Conservation (phyloP, 2,888 invertebrate genomes). For the Omphaloscelis lunosa region DNA sequence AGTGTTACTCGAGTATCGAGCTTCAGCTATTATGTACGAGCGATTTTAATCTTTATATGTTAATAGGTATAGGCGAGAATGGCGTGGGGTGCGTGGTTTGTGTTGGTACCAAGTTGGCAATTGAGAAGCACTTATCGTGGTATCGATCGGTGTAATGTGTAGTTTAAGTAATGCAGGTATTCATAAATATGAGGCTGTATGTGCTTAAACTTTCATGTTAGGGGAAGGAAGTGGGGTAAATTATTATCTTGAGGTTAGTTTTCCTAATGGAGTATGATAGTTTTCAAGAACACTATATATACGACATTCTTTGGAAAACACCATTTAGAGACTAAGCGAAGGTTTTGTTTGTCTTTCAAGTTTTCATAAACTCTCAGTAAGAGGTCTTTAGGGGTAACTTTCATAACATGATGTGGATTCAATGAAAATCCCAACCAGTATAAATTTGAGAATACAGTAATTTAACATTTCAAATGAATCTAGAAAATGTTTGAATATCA, state of each 20-base stretch:
- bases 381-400: too few relatives aligned
- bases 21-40: constrained; percentile 45
- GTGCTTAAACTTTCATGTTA: constrained; percentile 37
- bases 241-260: constrained; percentile 15
- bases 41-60: constrained; percentile 60
- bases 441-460: not conserved
- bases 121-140: constrained; percentile 57
- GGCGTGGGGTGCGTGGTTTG: constrained; percentile 48
- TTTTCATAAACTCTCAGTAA: not conserved
- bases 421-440: too few relatives aligned
- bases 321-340: not conserved
- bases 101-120: constrained; percentile 53
- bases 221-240: not conserved
- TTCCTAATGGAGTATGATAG: constrained; percentile 15
- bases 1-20: constrained; percentile 48
- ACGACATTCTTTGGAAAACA: not conserved
- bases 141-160: constrained; percentile 58
- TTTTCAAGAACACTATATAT: constrained; percentile 4
- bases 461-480: not conserved
- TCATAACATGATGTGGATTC: not conserved
- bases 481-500: not conserved
- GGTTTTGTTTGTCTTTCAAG: not conserved
- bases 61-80: constrained; percentile 43
- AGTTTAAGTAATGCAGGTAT: constrained; percentile 59
- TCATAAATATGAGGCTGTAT: constrained; percentile 48